These are phyloP conservation scores for Lepidocolaptes lacrymiger DNA, from an alignment of 2,797 vertebrate species.

Conservation along the genomic window DNA sequence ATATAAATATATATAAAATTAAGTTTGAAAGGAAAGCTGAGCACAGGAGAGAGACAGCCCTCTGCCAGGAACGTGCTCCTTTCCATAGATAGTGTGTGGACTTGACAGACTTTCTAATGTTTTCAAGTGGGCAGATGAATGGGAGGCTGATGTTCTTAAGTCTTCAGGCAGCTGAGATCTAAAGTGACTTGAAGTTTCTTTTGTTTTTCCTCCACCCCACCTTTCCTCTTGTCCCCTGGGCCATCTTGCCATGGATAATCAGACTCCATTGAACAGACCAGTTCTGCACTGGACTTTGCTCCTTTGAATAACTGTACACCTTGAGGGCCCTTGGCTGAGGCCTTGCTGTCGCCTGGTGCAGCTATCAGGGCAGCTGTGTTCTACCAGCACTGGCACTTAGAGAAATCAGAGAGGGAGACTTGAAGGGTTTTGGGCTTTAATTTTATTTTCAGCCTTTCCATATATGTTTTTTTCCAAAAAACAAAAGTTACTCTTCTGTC, in stretches of 20 bases:
- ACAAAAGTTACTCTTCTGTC: not conserved
- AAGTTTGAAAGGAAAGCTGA: conserved; percentile 74
- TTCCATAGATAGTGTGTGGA: conserved; percentile 71
- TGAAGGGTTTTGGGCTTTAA: conserved; percentile 5
- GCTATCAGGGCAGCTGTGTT: conserved; percentile 66
- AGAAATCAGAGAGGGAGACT: conserved; percentile 75
- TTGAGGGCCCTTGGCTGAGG: conserved; percentile 75
- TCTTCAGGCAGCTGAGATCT: conserved; percentile 82
- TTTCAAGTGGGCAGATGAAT: conserved; percentile 78
- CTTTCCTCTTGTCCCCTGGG: conserved; percentile 15
- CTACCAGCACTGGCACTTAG: conserved; percentile 61
- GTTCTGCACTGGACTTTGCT: conserved; percentile 78
- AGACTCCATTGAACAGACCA: conserved; percentile 65
- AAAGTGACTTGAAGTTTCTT: conserved; percentile 80
- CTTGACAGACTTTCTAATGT: conserved; percentile 70
- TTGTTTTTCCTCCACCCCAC: conserved; percentile 52
- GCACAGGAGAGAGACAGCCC: conserved; percentile 59
- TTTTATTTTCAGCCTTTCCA: conserved; percentile 58
- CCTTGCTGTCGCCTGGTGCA: not conserved
- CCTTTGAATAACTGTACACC: conserved; percentile 71
- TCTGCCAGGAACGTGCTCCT: conserved; percentile 69
- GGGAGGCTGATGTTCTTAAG: conserved; percentile 70
- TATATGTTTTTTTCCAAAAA: not conserved
- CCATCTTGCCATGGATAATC: conserved; percentile 73
- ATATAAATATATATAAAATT: conserved; percentile 69